Percentiles rank a stretch among this genome's conserved stretches.
phyloP scores from a whole-genome alignment of 1,140 invertebrate genomes.

The Drosophila dunni region DNA sequence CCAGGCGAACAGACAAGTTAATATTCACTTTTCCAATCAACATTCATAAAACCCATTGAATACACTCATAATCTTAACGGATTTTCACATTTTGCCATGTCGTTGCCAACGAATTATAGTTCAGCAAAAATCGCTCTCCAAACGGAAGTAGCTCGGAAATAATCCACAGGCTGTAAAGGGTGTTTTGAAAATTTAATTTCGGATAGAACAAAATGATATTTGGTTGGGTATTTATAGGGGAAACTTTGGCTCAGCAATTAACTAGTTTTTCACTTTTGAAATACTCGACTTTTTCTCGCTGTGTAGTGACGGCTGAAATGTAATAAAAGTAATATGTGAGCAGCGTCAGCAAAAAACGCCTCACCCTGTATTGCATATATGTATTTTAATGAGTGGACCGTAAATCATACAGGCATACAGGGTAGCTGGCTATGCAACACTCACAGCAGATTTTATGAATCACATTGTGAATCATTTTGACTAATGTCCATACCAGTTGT shows the following conservation, averaged over 20 bases:
- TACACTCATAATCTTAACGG: conserved; percentile 13
- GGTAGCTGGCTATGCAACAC: background rate
- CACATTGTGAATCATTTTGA: conserved; percentile 29
- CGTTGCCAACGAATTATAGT: background rate
- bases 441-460: background rate
- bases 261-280: too few species aligned
- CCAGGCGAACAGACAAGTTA: conserved; percentile 22
- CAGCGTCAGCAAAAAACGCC: too few species aligned
- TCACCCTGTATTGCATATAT: too few species aligned
- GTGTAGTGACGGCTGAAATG: too few species aligned
- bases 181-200: too few species aligned
- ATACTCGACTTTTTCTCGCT: too few species aligned
- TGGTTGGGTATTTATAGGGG: too few species aligned
- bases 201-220: too few species aligned
- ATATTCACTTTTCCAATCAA: conserved; percentile 38
- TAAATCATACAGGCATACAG: background rate
- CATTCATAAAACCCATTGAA: conserved; percentile 28
- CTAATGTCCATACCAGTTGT: conserved; percentile 11
- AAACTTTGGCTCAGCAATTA: too few species aligned
- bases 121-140: background rate
- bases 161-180: background rate
- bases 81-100: background rate
- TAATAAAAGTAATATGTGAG: too few species aligned
- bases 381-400: background rate
- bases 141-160: background rate